Evolutionary conservation across 1,140 invertebrate genomes (phyloP).

Genomic region (Calosoma granatense): DNA sequence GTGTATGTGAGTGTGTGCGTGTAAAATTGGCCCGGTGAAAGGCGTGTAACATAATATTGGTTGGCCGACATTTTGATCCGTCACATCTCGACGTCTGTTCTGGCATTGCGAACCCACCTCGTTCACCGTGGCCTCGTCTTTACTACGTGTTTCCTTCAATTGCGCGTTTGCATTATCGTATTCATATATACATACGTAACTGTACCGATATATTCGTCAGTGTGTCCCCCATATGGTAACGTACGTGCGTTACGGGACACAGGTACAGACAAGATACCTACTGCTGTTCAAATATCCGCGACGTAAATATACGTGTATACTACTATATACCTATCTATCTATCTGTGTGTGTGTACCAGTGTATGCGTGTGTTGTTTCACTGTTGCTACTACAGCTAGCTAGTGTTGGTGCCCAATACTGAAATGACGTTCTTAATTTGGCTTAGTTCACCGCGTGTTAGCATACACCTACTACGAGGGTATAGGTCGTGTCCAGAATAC

Average conservation of each 20-base stretch:
- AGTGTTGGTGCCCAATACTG: not conserved
- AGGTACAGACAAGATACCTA: too few species aligned
- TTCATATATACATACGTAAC: constrained; percentile 1
- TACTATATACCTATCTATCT: constrained; percentile 1
- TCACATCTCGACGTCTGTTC: not conserved
- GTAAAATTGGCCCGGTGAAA: not conserved
- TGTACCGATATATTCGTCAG: not conserved
- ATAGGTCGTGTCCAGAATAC: too few species aligned
- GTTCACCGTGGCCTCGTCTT: constrained; percentile 17
- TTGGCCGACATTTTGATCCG: constrained; percentile 14
- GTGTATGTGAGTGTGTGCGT: not conserved
- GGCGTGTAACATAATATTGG: constrained; percentile 7
- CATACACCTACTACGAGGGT: too few species aligned
- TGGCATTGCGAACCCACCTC: constrained; percentile 12
- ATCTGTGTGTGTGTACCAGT: constrained; percentile 9
- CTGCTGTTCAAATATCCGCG: constrained; percentile 1
- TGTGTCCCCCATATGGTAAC: not conserved
- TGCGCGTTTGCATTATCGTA: constrained; percentile 13
- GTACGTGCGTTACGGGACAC: too few species aligned
- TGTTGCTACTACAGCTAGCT: too few species aligned
- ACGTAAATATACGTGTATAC: constrained; percentile 8
- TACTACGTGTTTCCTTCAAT: constrained; percentile 8
- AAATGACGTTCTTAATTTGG: constrained; percentile 2
- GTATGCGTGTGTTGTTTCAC: too few species aligned
- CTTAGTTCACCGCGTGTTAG: not conserved